Evolutionary conservation across 2,797 vertebrate genomes (phyloP).

Genomic region (Leuciscus waleckii): DNA sequence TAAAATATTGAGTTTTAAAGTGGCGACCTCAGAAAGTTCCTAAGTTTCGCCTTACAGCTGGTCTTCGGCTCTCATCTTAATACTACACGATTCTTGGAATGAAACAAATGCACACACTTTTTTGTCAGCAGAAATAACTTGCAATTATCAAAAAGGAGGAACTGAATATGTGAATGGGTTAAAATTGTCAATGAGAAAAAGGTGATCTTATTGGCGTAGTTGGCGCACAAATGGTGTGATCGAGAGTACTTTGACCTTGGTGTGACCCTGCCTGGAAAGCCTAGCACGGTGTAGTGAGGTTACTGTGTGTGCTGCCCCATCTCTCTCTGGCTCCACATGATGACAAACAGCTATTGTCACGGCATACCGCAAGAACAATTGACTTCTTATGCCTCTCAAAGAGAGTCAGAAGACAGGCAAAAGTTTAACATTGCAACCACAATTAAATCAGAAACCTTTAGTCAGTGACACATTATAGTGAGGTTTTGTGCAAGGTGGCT

Average conservation of each 20-base stretch:
- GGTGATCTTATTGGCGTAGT: slow-evolving; percentile 55
- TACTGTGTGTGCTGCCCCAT: slow-evolving; percentile 67
- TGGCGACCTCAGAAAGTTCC: slow-evolving; percentile 15
- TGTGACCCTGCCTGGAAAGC: slow-evolving; percentile 59
- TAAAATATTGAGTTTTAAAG: slow-evolving; percentile 8
- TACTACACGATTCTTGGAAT: neutral
- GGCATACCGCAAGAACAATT: slow-evolving; percentile 74
- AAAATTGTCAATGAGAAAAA: slow-evolving; percentile 51
- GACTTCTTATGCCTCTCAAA: slow-evolving; percentile 73
- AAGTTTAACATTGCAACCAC: slow-evolving; percentile 72
- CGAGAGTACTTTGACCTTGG: slow-evolving; percentile 63
- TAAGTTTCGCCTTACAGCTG: slow-evolving; percentile 5
- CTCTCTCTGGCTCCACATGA: slow-evolving; percentile 66
- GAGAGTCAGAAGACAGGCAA: slow-evolving; percentile 70
- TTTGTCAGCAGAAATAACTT: neutral
- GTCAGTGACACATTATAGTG: slow-evolving; percentile 64
- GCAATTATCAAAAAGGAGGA: slow-evolving; percentile 9
- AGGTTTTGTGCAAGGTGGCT: slow-evolving; percentile 62
- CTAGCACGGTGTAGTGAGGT: slow-evolving; percentile 65
- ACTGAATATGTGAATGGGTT: slow-evolving; percentile 11
- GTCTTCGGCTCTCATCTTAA: neutral
- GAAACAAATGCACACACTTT: neutral
- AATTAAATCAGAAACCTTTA: slow-evolving; percentile 76
- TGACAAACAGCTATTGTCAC: slow-evolving; percentile 79
- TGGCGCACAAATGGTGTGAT: slow-evolving; percentile 50